A percentile compares a stretch with the other conserved stretches of the same genome.
Evolutionary conservation across 2,888 invertebrate species (phyloP).

Genomic region (Hymenopus coronatus): DNA sequence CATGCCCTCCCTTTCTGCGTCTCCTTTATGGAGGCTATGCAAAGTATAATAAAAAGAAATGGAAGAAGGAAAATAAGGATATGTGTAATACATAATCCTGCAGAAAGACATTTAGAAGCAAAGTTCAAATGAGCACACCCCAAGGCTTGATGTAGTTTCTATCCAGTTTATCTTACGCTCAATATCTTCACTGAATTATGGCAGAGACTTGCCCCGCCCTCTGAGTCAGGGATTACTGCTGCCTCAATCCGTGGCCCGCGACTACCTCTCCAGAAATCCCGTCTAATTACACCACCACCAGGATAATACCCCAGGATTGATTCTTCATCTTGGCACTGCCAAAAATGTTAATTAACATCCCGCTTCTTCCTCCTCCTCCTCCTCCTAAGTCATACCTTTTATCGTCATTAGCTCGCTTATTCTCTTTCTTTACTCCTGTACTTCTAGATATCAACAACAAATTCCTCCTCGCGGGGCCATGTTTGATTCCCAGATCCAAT

Average conservation of each 20-base stretch:
- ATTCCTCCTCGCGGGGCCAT: no score
- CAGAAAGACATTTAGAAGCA: conserved; percentile 30
- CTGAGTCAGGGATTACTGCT: not conserved
- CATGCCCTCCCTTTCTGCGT: not conserved
- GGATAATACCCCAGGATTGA: not conserved
- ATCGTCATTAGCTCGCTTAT: not conserved
- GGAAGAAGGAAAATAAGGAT: not conserved
- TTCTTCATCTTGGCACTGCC: not conserved
- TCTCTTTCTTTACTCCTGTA: not conserved
- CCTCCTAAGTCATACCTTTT: not conserved
- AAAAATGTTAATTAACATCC: not conserved
- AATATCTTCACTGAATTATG: conserved; percentile 31
- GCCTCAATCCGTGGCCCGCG: not conserved
- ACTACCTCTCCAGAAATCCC: not conserved
- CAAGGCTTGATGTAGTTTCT: not conserved
- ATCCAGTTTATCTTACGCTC: conserved; percentile 30
- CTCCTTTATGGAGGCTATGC: not conserved
- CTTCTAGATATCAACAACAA: not conserved
- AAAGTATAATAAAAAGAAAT: not conserved
- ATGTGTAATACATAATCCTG: conserved; percentile 19
- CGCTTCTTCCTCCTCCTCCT: no score
- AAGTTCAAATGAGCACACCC: conserved; percentile 27
- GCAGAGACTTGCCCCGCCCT: conserved; percentile 12
- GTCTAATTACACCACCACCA: not conserved
- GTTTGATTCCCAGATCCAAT: no score